Evolutionary conservation across 2,888 invertebrate genomes (phyloP), one percentile per base, ranked within the genome.

Genomic region (Melangyna quadrimaculata): DNA sequence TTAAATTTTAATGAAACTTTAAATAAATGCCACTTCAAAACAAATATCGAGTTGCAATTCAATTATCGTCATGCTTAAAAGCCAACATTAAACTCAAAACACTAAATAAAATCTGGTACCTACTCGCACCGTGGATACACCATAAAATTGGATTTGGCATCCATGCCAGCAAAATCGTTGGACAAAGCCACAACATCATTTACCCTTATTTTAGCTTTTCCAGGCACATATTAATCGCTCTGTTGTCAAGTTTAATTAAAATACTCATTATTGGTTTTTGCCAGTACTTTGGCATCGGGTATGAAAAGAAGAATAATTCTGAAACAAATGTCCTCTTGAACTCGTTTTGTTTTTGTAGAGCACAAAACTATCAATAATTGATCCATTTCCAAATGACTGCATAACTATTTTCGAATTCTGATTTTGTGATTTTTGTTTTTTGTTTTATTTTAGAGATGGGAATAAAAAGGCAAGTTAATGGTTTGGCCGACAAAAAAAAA

Each of bases 171-270:
- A n/a, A n/a, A n/a, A 14, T 7, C 9, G 8, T n/a, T 37, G 14
- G 8, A 1, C 37, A 59, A 17, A 24, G 8, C 22, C 22, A n/a
- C 35, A 37, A 22, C n/a, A 22, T 17, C 55, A 55, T 32, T 32
- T 12, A 63, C 32, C 8, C 32, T 48, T 22, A 19, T 22, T 29
- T 67, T 17, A 40, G 22, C 12, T 32, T 51, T 17, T 29, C n/a
- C n/a, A 48, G 61, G 40, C 48, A 55, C 37, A 45, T 63, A 43
- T 75, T 63, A 79, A 79, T 79, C 71, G 57, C 69, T n/a, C n/a
- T 57, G 51, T 71, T 57, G 69, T 72, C 72, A 61, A 40, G 53
- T 84, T 79, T 75, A 84, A 84, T 84, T 84, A 84, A 78, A 79
- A 72, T 80, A 61, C 53, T 72, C 61, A 86, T 86, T 80, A 80